Evolutionary conservation across 2,113 vertebrate genomes (phyloP).

Genomic region (Cryptomyrus ogoouensis): DNA sequence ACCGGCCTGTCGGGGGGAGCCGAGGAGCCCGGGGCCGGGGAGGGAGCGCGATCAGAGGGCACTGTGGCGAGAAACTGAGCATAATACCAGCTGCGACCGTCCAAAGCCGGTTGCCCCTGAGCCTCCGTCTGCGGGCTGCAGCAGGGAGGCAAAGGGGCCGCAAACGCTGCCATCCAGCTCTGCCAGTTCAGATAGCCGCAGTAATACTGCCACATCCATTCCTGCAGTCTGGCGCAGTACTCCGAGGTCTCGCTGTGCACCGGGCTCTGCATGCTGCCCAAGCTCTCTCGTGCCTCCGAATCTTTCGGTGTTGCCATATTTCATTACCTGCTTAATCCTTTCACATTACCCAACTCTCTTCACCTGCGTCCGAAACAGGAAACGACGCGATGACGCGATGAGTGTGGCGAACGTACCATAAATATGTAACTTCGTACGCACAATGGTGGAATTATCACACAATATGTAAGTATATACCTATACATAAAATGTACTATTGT

Average conservation of each 20-base stretch:
- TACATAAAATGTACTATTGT: background rate
- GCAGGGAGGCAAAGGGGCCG: conserved; percentile 47
- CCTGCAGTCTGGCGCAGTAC: conserved; percentile 77
- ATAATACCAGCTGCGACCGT: conserved; percentile 40
- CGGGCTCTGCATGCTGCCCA: background rate
- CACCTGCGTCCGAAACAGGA: background rate
- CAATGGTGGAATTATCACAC: background rate
- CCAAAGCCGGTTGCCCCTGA: conserved; percentile 15
- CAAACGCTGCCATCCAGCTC: conserved; percentile 54
- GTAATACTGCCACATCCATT: conserved; percentile 88
- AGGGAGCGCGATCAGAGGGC: conserved; percentile 26
- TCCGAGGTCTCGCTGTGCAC: conserved; percentile 49
- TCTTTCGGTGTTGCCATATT: conserved; percentile 32
- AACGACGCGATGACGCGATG: too few species aligned
- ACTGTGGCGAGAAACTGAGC: conserved; percentile 17
- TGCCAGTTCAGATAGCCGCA: conserved; percentile 78
- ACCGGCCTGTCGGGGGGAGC: conserved; percentile 26
- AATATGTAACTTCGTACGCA: background rate
- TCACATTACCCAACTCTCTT: background rate
- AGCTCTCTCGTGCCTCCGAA: background rate
- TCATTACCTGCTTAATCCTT: background rate
- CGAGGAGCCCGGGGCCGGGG: background rate
- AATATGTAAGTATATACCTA: background rate
- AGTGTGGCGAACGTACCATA: background rate
- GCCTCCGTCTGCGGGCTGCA: conserved; percentile 19